Evolutionary conservation across 37 sponge, comb jelly and placozoan genomes (phyloP), one percentile per base, ranked within the genome.

Genomic region (Cladorhizidae sp.): DNA sequence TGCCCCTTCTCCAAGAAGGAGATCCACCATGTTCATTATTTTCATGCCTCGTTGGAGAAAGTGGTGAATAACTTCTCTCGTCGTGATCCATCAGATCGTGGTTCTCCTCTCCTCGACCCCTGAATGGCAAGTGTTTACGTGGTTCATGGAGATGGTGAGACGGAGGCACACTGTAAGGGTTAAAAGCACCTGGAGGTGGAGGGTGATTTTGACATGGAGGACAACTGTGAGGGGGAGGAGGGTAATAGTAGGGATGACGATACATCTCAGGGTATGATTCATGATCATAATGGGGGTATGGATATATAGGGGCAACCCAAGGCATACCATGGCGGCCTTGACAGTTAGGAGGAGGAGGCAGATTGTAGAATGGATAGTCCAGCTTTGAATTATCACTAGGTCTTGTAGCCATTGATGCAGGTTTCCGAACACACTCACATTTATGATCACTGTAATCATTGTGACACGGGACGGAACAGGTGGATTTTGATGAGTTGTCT

Each of bases 191-290:
- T 11, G 12, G 68, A 61, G 62, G 62, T 29, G 62, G 62, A 12
- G 15, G 49, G 9, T 45, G 9, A 25, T 65, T 58, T 2, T 29
- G 67, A 9, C 35, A 36, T 65, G 67, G 67, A 36, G 20, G 67
- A 5, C 2, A 32, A 31, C 35, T 15, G 31, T 65, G 67, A 11
- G 31, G 31, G 22, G 29, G 26, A 21, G n/a, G 45, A 21, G 49
- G 49, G 49, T 45, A 45, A 45, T 45, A 5, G 22, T 54, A 15
- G 51, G 32, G 56, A 32, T 0, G 28, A 6, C 61, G 74, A 74
- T 74, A 86, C 49, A 57, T 72, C 0, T 57, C 67, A 3, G 32
- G 57, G 23, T 32, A 45, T 33, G 80, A 64, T 28, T 40, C 35
- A 31, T 70, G 28, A 43, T 39, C 17, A 64, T 26, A 59, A 26